Evolutionary conservation across 2,113 vertebrate genomes (phyloP).

Genomic region (Paramormyrops kingsleyae): DNA sequence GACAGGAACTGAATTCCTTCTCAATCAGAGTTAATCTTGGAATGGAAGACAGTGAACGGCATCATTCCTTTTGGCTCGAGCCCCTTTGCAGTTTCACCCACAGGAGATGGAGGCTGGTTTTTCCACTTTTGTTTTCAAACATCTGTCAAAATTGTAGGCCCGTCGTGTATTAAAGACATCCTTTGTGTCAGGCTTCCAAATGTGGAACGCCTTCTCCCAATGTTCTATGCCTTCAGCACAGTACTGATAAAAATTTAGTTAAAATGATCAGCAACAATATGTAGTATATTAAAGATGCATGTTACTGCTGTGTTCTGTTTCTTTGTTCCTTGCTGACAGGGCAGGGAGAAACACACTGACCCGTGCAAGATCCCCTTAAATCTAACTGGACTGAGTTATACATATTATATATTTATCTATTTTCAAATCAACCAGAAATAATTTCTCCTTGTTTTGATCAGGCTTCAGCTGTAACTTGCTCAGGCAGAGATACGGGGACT

Average conservation of each 20-base stretch:
- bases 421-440: constrained; percentile 7
- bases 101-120: not conserved
- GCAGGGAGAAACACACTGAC: not conserved
- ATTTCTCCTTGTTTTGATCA: not conserved
- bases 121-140: not conserved
- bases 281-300: not conserved
- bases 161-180: not conserved
- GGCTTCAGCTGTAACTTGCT: not conserved
- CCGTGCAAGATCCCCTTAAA: not conserved
- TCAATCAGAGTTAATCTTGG: constrained; percentile 10
- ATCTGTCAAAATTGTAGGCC: constrained; percentile 8
- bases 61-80: not conserved
- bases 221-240: not conserved
- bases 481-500: not conserved
- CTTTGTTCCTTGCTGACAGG: not conserved
- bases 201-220: not conserved
- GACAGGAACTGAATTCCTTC: not conserved
- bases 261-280: not conserved
- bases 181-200: constrained; percentile 2
- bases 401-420: not conserved
- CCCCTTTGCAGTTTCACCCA: not conserved
- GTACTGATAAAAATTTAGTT: constrained; percentile 1
- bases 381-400: not conserved
- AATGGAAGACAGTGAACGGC: not conserved
- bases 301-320: not conserved